Evolutionary conservation across 2,888 invertebrate species (phyloP).

Genomic region (Calephelis perditalis): DNA sequence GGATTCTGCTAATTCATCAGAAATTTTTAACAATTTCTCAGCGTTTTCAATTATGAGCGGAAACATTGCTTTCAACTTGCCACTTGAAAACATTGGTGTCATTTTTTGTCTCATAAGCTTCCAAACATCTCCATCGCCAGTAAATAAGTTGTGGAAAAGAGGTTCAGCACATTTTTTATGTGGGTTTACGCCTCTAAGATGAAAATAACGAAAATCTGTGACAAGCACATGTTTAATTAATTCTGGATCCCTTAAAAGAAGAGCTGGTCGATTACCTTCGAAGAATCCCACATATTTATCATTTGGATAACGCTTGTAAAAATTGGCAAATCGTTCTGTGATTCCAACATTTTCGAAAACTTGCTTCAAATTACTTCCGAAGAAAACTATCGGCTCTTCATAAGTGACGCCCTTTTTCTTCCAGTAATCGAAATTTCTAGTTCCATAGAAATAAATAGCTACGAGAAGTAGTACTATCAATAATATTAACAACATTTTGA

Average conservation of each 20-base stretch:
- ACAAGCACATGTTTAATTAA: slow-evolving; percentile 44
- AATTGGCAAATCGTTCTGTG: slow-evolving; percentile 9
- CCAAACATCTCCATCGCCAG: slow-evolving; percentile 54
- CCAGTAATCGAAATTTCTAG: slow-evolving; percentile 25
- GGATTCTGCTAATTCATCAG: slow-evolving; percentile 23
- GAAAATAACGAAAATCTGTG: slow-evolving; percentile 47
- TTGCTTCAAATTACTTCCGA: slow-evolving; percentile 24
- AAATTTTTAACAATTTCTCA: slow-evolving; percentile 41
- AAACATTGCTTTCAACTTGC: slow-evolving; percentile 52
- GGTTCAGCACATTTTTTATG: slow-evolving; percentile 32
- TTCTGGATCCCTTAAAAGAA: slow-evolving; percentile 51
- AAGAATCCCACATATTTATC: slow-evolving; percentile 51
- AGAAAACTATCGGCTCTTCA: slow-evolving; percentile 23
- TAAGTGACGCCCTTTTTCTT: slow-evolving; percentile 23
- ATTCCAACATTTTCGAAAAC: slow-evolving; percentile 23
- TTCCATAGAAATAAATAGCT: slow-evolving; percentile 25
- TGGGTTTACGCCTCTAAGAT: slow-evolving; percentile 28
- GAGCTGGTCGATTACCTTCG: slow-evolving; percentile 45
- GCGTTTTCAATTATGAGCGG: slow-evolving; percentile 54
- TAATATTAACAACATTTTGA: slow-evolving; percentile 12
- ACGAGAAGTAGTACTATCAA: slow-evolving; percentile 20
- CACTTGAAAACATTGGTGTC: slow-evolving; percentile 35
- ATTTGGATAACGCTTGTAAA: slow-evolving; percentile 8
- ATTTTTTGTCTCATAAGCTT: slow-evolving; percentile 51
- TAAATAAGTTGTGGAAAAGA: slow-evolving; percentile 44